Percentiles rank a stretch among this genome's conserved stretches.
These are phyloP conservation scores for Tringa solitaria DNA, from an alignment of 2,113 vertebrate genomes.

Conservation along the genomic window DNA sequence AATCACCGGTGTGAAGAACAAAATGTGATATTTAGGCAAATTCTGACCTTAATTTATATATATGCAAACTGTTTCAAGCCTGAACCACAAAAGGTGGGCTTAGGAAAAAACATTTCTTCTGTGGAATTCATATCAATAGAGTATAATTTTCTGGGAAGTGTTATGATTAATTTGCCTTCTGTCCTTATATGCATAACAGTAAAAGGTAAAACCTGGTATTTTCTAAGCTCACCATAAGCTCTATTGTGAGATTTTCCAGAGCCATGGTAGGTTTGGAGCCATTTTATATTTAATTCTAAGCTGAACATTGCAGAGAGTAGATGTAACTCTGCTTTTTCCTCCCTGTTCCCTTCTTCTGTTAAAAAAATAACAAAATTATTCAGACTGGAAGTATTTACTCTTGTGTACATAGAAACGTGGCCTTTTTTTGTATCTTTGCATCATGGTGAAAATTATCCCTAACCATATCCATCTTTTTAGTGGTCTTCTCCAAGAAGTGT, in stretches of 20 bases:
- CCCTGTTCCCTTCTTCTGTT: not conserved
- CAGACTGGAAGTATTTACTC: not conserved
- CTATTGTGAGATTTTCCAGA: not conserved
- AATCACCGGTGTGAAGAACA: not conserved
- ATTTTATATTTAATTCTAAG: not conserved
- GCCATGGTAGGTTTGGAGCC: not conserved
- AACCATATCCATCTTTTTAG: not conserved
- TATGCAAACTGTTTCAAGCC: not conserved
- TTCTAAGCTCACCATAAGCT: not conserved
- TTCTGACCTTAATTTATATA: not conserved
- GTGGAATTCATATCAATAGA: not conserved
- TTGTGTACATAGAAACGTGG: not conserved
- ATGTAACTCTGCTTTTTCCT: not conserved
- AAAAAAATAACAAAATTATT: not conserved
- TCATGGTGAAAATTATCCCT: not conserved
- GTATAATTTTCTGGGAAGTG: not conserved
- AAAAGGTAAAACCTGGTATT: not conserved
- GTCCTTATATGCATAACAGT: not conserved
- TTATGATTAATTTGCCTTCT: not conserved
- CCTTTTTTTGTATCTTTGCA: not conserved
- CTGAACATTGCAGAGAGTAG: not conserved
- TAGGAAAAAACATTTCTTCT: not conserved
- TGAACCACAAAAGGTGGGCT: not conserved
- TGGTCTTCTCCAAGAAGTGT: not conserved
- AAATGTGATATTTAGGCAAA: not conserved